Evolutionary conservation across 2,797 vertebrate genomes (phyloP), one percentile per base, ranked within the genome.

Genomic region (Poliocrania exsul): DNA sequence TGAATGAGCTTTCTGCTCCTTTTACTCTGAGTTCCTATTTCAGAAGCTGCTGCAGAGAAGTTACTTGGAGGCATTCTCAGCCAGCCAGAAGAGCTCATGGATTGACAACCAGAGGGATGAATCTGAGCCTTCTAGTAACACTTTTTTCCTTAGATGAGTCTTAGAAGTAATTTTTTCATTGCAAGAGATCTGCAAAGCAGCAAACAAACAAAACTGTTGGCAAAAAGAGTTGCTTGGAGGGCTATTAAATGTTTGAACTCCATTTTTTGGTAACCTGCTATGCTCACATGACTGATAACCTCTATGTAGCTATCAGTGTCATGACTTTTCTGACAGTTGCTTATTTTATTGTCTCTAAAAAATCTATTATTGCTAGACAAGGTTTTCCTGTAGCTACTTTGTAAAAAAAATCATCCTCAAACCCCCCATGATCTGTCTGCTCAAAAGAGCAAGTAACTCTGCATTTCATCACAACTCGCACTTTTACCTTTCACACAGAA

Each of bases 361-460:
- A 82, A 23, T 49, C 6, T n/a, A 1, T 37, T 62, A 14, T 37
- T 29, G 11, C 56, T 70, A 25, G 73, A 21, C 9, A 21, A 69
- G 3, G 9, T 58, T 70, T 75, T 47, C 20, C 12, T 66, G 13
- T 81, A 62, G 11, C 12, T 70, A 11, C 51, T 77, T 50, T 5
- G 16, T 65, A 11, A 72, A 70, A 64, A 28, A 14, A 61, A 29
- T 28, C 51, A 10, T 67, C 10, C 13, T 75, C 21, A 54, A 71
- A 50, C 50, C 0, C 2, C 1, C 2, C 35, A 4, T 56, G n/a
- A 26, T 31, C 12, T 80, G 11, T 7, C 25, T 64, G n/a, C 4
- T 28, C 10, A 25, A 38, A 65, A 46, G 46, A 69, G 13, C 23
- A 35, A 62, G 26, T 65, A 28, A 28, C 4, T 81, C 61, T 1